A percentile compares a stretch with the other conserved stretches of the same genome.
Conservation (phyloP, 2,888 invertebrate species). For the Troides aeacus region DNA sequence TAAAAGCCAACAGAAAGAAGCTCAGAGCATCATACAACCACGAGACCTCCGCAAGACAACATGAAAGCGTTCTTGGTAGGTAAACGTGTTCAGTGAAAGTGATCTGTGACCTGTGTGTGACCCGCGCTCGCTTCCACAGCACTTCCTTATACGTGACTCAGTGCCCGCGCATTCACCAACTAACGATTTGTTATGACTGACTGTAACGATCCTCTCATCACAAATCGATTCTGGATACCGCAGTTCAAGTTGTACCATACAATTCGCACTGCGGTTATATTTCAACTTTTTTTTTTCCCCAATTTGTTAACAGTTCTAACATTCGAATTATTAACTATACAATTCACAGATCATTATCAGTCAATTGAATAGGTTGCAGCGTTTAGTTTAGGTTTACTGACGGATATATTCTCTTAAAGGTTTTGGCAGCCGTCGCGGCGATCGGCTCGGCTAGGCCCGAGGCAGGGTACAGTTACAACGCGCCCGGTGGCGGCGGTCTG, state of each 20-base stretch:
- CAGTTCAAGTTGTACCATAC: background rate
- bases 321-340: constrained; percentile 2
- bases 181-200: constrained; percentile 18
- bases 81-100: constrained; percentile 75
- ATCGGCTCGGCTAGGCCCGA: constrained; percentile 81
- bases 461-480: constrained; percentile 81
- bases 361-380: background rate
- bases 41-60: constrained; percentile 77
- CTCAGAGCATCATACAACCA: constrained; percentile 75
- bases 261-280: background rate
- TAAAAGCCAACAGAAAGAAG: constrained; percentile 63
- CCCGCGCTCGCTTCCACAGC: constrained; percentile 52
- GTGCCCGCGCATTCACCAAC: constrained; percentile 45
- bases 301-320: background rate
- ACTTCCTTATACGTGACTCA: constrained; percentile 63
- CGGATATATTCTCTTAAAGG: constrained; percentile 52
- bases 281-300: background rate
- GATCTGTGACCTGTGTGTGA: constrained; percentile 68
- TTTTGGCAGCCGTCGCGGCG: constrained; percentile 78
- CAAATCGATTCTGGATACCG: constrained; percentile 22
- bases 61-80: constrained; percentile 81
- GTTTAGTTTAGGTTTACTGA: constrained; percentile 7
- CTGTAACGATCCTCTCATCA: constrained; percentile 22
- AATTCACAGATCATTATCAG: constrained; percentile 16
- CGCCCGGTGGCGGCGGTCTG: constrained; percentile 65